A percentile compares a stretch with the other conserved stretches of the same genome.
phyloP scores from a whole-genome alignment of 1,140 invertebrate genomes.

The Caerostris darwini region DNA sequence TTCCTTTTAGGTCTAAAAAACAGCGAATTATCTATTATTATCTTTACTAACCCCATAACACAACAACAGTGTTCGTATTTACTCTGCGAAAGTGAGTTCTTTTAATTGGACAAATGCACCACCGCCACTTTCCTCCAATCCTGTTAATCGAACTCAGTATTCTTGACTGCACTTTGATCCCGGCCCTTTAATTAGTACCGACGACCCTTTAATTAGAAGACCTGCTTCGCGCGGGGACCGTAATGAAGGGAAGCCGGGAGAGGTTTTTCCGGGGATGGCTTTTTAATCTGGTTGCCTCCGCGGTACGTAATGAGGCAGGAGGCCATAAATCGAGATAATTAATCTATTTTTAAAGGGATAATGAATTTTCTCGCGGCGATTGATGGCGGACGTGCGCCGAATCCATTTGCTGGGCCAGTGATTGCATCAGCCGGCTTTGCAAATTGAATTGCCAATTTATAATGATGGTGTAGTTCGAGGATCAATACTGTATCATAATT shows the following conservation, averaged over 20 bases:
- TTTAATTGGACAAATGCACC: too few relatives aligned
- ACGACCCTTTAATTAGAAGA: conserved; percentile 44
- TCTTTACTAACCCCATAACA: too few relatives aligned
- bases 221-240: neutral
- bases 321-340: conserved; percentile 56
- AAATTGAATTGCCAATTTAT: conserved; percentile 6
- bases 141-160: neutral
- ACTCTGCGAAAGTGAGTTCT: too few relatives aligned
- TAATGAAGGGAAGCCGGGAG: conserved; percentile 28
- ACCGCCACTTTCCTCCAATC: too few relatives aligned
- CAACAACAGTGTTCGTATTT: too few relatives aligned
- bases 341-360: conserved; percentile 72
- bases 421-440: neutral
- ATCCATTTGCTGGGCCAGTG: neutral
- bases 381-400: conserved; percentile 32
- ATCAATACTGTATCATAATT: too few relatives aligned
- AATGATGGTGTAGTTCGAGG: neutral
- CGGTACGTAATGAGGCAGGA: neutral
- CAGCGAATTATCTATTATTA: too few relatives aligned
- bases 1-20: too few relatives aligned
- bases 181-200: conserved; percentile 35
- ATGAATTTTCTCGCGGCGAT: conserved; percentile 60
- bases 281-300: conserved; percentile 32
- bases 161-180: conserved; percentile 34
- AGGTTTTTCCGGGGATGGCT: neutral